Conservation (phyloP, 2,888 invertebrate genomes). For the Drosophila testacea region DNA sequence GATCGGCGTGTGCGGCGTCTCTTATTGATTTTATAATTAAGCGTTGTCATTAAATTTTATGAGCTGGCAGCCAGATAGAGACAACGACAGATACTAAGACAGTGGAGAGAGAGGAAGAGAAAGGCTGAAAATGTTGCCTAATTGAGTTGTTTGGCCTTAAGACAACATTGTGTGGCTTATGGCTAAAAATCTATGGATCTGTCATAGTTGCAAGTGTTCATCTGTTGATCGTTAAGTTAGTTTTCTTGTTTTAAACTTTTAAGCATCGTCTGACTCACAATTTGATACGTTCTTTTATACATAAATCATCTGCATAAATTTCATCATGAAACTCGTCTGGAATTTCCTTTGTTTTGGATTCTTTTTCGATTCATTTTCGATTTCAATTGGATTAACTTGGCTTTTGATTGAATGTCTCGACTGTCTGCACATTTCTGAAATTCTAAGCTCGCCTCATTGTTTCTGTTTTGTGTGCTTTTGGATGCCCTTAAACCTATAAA, state of each 20-base stretch:
- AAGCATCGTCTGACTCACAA: conserved; percentile 36
- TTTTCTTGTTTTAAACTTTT: conserved; percentile 8
- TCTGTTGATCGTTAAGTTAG: conserved; percentile 30
- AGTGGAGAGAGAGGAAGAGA: conserved; percentile 1
- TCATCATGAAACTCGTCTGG: conserved; percentile 62
- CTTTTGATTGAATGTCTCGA: conserved; percentile 74
- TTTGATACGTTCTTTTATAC: conserved; percentile 39
- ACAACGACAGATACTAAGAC: background rate
- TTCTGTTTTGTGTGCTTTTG: conserved; percentile 25
- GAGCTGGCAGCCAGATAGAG: conserved; percentile 44
- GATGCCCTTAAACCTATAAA: conserved; percentile 56
- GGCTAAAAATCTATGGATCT: conserved; percentile 33
- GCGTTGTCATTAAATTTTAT: conserved; percentile 83
- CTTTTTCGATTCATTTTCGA: conserved; percentile 24
- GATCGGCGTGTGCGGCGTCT: conserved; percentile 76
- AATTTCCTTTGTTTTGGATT: conserved; percentile 74
- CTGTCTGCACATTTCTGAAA: conserved; percentile 70
- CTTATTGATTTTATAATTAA: conserved; percentile 83
- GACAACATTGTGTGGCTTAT: conserved; percentile 44
- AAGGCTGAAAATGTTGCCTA: conserved; percentile 41
- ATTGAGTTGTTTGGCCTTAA: conserved; percentile 70
- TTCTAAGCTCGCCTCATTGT: conserved; percentile 47
- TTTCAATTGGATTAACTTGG: conserved; percentile 59
- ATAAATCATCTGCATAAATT: conserved; percentile 83
- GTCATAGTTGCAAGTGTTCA: conserved; percentile 47